phyloP scores from a whole-genome alignment of 2,113 vertebrate genomes.

The Puma concolor region DNA sequence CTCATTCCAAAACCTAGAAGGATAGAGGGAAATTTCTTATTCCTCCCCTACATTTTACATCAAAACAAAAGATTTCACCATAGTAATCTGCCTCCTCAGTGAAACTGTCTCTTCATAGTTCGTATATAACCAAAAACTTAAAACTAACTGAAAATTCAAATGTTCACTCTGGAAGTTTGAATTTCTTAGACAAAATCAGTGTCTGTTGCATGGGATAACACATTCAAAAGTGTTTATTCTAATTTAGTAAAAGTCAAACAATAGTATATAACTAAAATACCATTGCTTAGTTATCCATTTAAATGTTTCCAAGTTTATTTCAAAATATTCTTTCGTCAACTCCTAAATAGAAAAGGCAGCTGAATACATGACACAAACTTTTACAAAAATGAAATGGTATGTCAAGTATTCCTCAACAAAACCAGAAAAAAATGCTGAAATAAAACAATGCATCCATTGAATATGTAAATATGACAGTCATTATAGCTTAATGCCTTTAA shows the following conservation, averaged over 20 bases:
- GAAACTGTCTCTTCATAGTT: background rate
- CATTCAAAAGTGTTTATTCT: background rate
- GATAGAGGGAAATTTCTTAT: background rate
- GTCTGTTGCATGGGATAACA: background rate
- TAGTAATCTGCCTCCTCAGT: background rate
- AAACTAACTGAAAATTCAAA: background rate
- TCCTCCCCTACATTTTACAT: background rate
- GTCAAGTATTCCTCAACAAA: background rate
- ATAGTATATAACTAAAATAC: background rate
- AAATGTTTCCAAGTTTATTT: background rate
- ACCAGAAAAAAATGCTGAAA: background rate
- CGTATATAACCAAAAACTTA: background rate
- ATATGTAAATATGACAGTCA: background rate
- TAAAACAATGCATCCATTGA: background rate
- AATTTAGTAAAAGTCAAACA: background rate
- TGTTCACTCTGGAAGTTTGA: background rate
- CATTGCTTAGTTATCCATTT: background rate
- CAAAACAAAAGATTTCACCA: background rate
- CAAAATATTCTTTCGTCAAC: background rate
- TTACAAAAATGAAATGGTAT: background rate
- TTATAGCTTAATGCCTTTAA: background rate
- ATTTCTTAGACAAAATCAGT: background rate
- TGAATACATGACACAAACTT: background rate
- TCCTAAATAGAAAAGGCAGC: background rate
- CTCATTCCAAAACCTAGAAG: background rate